Percentiles rank a stretch among this genome's conserved stretches.
These are phyloP conservation scores for Lichenostomus cassidix DNA, from an alignment of 2,113 vertebrate genomes.

Conservation along the genomic window DNA sequence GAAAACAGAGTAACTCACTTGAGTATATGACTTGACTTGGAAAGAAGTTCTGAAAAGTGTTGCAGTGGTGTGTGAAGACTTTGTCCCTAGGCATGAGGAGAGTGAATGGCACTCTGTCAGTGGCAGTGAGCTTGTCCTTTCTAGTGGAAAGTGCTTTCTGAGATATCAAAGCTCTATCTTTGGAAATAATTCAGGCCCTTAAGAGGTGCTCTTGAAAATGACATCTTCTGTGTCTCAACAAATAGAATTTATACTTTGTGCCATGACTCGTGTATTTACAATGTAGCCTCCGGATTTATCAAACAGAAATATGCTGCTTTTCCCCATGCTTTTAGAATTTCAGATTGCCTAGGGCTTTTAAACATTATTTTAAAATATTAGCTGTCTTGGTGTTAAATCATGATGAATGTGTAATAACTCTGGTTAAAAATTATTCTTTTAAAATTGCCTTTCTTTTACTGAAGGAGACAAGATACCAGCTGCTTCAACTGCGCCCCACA, in stretches of 20 bases:
- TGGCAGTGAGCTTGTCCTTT: neutral
- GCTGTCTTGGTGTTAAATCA: neutral
- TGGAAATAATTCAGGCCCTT: neutral
- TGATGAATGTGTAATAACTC: neutral
- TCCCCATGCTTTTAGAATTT: neutral
- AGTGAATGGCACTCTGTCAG: neutral
- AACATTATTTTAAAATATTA: neutral
- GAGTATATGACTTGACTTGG: fast-evolving
- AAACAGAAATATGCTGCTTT: neutral
- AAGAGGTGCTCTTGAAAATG: neutral
- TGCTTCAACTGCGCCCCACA: slow-evolving; percentile 78
- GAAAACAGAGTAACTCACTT: neutral
- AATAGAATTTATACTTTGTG: neutral
- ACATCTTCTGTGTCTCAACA: neutral
- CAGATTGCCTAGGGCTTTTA: neutral
- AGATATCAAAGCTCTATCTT: neutral
- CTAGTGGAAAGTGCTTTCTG: neutral
- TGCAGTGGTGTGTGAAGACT: neutral
- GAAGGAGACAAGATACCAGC: slow-evolving; percentile 79
- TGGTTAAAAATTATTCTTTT: neutral
- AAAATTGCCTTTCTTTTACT: neutral
- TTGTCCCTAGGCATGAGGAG: neutral
- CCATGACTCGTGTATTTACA: neutral
- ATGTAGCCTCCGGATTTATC: neutral
- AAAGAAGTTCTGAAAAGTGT: neutral